These are phyloP conservation scores for Typhlichthys subterraneus DNA, from an alignment of 2,797 vertebrate species.

Conservation along the genomic window DNA sequence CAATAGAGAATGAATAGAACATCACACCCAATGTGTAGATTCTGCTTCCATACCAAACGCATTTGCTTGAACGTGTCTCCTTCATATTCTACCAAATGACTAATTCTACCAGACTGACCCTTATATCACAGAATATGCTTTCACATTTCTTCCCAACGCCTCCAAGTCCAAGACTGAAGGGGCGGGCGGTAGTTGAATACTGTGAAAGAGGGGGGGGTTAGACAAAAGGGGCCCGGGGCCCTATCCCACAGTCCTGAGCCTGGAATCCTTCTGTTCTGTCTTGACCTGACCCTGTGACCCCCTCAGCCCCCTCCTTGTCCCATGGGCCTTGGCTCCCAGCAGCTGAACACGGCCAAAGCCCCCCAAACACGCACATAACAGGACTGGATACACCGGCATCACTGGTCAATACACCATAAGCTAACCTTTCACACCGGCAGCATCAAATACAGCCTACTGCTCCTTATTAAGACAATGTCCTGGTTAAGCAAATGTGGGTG, in stretches of 20 bases:
- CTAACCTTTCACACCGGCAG: constrained; percentile 69
- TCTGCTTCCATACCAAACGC: not conserved
- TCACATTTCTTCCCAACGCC: constrained; percentile 18
- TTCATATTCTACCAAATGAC: not conserved
- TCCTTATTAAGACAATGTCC: constrained; percentile 45
- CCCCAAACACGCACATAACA: constrained; percentile 56
- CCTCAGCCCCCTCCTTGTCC: constrained; percentile 66
- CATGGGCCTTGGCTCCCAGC: constrained; percentile 71
- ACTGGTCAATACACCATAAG: constrained; percentile 69
- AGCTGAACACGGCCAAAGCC: constrained; percentile 67
- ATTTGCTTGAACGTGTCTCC: not conserved
- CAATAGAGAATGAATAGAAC: not conserved
- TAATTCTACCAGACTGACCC: not conserved
- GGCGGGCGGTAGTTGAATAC: constrained; percentile 39
- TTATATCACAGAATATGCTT: constrained; percentile 7
- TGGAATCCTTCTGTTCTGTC: constrained; percentile 78
- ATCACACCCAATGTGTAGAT: not conserved
- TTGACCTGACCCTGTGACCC: constrained; percentile 72
- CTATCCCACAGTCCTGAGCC: constrained; percentile 59
- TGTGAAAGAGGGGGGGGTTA: constrained; percentile 26
- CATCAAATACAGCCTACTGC: constrained; percentile 67
- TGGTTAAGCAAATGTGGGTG: constrained; percentile 43
- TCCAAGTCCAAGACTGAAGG: constrained; percentile 62
- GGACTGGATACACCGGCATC: constrained; percentile 58
- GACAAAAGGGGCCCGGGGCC: constrained; percentile 67